Base-by-base conservation (phyloP, 2,797 vertebrate species). In the Paguma larvata region DNA sequence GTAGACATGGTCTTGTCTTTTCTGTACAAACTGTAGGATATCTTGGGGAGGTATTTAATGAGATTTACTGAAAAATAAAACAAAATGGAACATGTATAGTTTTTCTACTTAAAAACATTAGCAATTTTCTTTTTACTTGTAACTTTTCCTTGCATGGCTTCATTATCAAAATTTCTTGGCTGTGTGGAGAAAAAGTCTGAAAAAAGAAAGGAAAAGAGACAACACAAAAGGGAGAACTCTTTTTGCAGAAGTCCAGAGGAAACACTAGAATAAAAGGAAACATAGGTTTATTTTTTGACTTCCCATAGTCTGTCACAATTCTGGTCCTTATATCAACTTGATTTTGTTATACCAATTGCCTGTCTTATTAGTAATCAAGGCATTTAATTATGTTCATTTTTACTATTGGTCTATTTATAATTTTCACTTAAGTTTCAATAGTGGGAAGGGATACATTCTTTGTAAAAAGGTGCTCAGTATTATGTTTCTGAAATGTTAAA, bases 371-470 rank as follows among this genome's bases (percentile, higher is more conserved):
- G 15, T 48, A 96, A 70, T 53, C 21, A 68, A 96, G 44, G 16
- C 21, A 78, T 78, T 72, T 25, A 90, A 88, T n/a, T 48, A 53
- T 53, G 21, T 80, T 6, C 16, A 30, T 93, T 83, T 86, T 34
- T 32, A 84, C 5, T 77, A 34, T 84, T 93, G n/a, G 4, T 78
- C 65, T 90, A 79, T 82, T 95, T 88, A 46, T 79, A 92, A 80
- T 90, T 92, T 91, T 23, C 11, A 78, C 25, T 93, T 91, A 86
- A 44, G 67, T 94, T 95, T 97, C 78, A 85, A 63, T 91, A 89
- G 30, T 65, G 21, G 12, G 16, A 32, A 65, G 18, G 41, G 25
- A 73, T 44, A 56, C 4, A 94, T 95, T 89, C 46, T 80, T 96
- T 56, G 21, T 85, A 84, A 96, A 93, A 46, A 86, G 14, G 7